Conservation (phyloP, 1,140 invertebrate genomes). For the Orussus abietinus region DNA sequence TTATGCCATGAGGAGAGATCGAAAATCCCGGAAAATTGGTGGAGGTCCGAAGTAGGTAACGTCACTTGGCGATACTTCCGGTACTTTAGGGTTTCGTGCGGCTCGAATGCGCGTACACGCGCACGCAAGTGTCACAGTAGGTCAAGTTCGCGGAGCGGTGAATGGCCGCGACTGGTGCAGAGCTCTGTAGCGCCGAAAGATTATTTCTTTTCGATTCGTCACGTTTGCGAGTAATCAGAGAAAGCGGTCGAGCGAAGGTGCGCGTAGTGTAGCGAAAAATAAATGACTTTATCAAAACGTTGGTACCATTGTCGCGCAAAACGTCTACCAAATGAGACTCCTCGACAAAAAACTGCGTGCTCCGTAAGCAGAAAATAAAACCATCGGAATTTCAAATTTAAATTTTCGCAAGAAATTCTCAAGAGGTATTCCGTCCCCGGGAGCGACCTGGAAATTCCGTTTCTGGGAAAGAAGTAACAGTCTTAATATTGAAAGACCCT, state of each 20-base stretch:
- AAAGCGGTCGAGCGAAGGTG: neutral
- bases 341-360: too few relatives aligned
- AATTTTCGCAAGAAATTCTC: too few relatives aligned
- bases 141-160: conserved; percentile 34
- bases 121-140: conserved; percentile 35
- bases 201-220: neutral
- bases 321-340: neutral
- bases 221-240: neutral
- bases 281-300: neutral
- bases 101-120: too few relatives aligned
- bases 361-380: too few relatives aligned
- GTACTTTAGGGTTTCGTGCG: too few relatives aligned
- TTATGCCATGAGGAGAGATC: neutral
- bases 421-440: too few relatives aligned
- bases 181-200: neutral
- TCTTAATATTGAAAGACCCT: too few relatives aligned
- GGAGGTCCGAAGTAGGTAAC: conserved; percentile 8
- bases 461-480: too few relatives aligned
- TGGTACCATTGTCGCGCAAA: neutral
- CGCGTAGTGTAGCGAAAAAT: neutral
- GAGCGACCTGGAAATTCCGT: too few relatives aligned
- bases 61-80: conserved; percentile 3
- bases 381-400: too few relatives aligned
- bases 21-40: conserved; percentile 18
- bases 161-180: conserved; percentile 19